phyloP scores from a whole-genome alignment of 2,888 invertebrate genomes.

The Uloborus plumipes region DNA sequence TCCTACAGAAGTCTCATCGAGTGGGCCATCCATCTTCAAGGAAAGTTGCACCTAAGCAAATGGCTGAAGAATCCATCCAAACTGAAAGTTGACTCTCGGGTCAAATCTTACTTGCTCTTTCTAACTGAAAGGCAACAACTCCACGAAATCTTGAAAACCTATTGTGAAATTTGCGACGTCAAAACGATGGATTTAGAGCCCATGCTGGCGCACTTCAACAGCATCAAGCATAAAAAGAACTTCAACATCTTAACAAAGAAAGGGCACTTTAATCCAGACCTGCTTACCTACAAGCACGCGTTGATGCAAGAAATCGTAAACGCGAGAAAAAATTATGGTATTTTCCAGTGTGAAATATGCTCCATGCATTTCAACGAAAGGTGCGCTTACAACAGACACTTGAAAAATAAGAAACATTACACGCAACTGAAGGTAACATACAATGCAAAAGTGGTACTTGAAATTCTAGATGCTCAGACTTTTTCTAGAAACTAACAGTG shows the following conservation, averaged over 20 bases:
- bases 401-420: conserved; percentile 13
- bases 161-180: conserved; percentile 47
- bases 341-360: conserved; percentile 23
- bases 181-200: conserved; percentile 27
- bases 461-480: too few species aligned
- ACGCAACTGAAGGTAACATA: background rate
- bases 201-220: conserved; percentile 18
- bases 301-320: background rate
- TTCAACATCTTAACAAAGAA: conserved; percentile 1
- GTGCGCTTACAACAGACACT: background rate
- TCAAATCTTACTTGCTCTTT: too few species aligned
- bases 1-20: too few species aligned
- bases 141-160: background rate
- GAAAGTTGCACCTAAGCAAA: too few species aligned
- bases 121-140: background rate
- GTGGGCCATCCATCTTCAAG: too few species aligned
- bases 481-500: too few species aligned
- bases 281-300: background rate
- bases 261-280: conserved; percentile 7
- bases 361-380: background rate
- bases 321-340: background rate
- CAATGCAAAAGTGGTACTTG: background rate
- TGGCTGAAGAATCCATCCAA: too few species aligned
- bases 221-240: conserved; percentile 27
- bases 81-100: too few species aligned